A percentile compares a stretch with the other conserved stretches of the same genome.
Evolutionary conservation across 2,113 vertebrate species (phyloP).

Genomic region (Ancistrus triradiatus): DNA sequence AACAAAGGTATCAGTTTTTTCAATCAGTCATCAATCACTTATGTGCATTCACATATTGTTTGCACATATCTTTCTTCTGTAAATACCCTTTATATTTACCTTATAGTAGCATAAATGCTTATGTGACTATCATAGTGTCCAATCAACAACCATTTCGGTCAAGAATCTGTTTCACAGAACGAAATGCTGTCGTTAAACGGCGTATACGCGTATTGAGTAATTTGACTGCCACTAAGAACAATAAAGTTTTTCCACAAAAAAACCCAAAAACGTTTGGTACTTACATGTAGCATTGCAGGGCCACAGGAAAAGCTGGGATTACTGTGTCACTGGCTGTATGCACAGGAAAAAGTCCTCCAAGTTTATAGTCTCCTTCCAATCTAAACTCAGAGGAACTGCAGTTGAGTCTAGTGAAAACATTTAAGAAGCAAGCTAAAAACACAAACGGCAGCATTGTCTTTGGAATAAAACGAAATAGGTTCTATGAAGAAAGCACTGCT

Average conservation of each 20-base stretch:
- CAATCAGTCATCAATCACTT: too few relatives aligned
- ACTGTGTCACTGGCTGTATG: constrained; percentile 4
- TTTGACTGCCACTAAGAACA: not conserved
- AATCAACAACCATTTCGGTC: too few relatives aligned
- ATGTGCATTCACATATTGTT: too few relatives aligned
- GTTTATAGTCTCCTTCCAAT: constrained; percentile 57
- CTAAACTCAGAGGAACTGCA: constrained; percentile 54
- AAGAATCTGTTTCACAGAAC: too few relatives aligned
- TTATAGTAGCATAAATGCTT: too few relatives aligned
- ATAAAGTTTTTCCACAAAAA: not conserved
- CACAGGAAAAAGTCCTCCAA: constrained; percentile 62
- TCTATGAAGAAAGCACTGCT: not conserved
- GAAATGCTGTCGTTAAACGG: too few relatives aligned
- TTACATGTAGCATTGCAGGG: constrained; percentile 56
- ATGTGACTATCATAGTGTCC: too few relatives aligned
- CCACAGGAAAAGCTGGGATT: constrained; percentile 40
- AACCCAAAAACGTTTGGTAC: constrained; percentile 26
- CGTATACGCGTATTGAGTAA: too few relatives aligned
- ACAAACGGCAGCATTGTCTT: constrained; percentile 2
- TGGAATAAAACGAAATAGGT: not conserved
- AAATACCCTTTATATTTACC: too few relatives aligned
- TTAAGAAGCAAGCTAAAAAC: not conserved
- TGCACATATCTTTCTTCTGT: too few relatives aligned
- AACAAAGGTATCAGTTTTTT: too few relatives aligned
- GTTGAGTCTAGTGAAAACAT: not conserved